Base-by-base conservation (phyloP, 2,888 invertebrate species). In the Peribatodes rhomboidaria region DNA sequence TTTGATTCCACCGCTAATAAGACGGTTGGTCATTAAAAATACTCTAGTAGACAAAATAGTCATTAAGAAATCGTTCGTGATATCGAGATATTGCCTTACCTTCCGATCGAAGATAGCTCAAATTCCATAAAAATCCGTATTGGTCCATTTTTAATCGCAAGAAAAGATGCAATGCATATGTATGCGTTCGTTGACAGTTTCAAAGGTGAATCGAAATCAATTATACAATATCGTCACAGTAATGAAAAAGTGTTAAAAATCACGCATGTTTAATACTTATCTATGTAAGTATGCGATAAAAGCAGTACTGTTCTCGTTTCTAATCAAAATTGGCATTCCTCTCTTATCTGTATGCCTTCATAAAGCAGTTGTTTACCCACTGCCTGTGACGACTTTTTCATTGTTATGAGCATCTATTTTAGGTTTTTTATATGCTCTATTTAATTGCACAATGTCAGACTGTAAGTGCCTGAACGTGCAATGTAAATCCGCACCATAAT, bases 251-350 rank as follows among this genome's bases (percentile, higher is more conserved):
- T 81, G 81, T 81, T 78, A 78, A 78, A 85, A 88, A 87, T 86
- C 86, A 87, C 85, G 83, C 84, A 78, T 81, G 79, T 84, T 86
- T 81, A 74, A 83, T 81, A 86, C 76, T 85, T 89, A 89, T 90
- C 89, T 89, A 77, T 85, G 78, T 81, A 84, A 84, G 84, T 83
- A 83, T 78, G 83, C 80, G 89, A 89, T 90, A 88, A 90, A 83
- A 80, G 78, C 76, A 72, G 84, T 75, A 73, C 78, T 87, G 89
- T 82, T 88, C 88, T 88, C 85, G 83, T 89, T 90, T 85, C 83
- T 89, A 89, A 92, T 90, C 89, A 84, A 85, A 89, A 88, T 88
- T 88, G 83, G 85, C 88, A 91, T 92, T 90, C 90, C 87, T 76
- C 71, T 79, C 81, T 90, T 92, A 92, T 91, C 92, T 88, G 58